These are phyloP conservation scores for Arge pagana DNA, from an alignment of 2,888 invertebrate species.

Conservation along the genomic window DNA sequence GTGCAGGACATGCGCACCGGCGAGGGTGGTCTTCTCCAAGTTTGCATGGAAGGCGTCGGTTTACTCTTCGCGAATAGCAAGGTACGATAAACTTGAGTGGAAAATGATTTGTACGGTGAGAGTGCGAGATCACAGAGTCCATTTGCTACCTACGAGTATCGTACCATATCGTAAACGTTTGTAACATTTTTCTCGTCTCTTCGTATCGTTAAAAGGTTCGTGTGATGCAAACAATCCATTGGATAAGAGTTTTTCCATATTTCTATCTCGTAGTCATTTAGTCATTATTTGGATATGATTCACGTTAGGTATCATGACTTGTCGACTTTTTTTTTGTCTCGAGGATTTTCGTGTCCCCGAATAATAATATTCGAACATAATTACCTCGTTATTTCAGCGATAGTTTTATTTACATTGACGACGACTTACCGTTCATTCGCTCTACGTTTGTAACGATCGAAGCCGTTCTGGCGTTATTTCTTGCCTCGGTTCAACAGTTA, in stretches of 20 bases:
- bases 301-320: conserved; percentile 7
- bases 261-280: conserved; percentile 16
- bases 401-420: conserved; percentile 6
- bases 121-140: conserved; percentile 11
- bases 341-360: conserved; percentile 13
- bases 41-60: conserved; percentile 99
- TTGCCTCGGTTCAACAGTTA: conserved; percentile 20
- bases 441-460: too few species aligned
- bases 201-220: conserved; percentile 7
- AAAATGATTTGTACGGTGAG: conserved; percentile 23
- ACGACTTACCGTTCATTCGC: too few species aligned
- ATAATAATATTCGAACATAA: conserved; percentile 16
- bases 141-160: not conserved
- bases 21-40: conserved; percentile 96
- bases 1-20: conserved; percentile 97
- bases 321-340: conserved; percentile 8
- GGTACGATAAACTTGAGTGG: conserved; percentile 67
- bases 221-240: conserved; percentile 12
- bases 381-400: conserved; percentile 21
- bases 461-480: conserved; percentile 12
- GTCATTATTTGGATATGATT: conserved; percentile 6
- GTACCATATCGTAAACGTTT: conserved; percentile 11
- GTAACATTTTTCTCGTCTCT: conserved; percentile 9
- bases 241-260: conserved; percentile 9
- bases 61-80: conserved; percentile 99